Base-by-base conservation (phyloP, 2,888 invertebrate species). In the Stenichneumon culpator region DNA sequence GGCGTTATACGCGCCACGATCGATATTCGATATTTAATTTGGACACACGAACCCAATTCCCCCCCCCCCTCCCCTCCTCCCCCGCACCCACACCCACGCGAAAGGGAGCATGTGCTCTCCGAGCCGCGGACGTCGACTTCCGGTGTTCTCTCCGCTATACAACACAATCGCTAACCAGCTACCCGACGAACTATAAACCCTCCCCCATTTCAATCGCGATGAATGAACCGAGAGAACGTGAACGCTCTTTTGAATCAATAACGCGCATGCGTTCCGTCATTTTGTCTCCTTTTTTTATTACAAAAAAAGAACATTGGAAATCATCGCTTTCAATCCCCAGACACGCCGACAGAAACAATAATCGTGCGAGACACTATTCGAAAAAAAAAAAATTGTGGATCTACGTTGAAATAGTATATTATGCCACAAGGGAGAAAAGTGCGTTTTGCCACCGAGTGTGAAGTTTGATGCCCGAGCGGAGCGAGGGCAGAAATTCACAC, bases 21-120 rank as follows among this genome's bases (percentile, higher is more conserved):
- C 90, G 90, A 91, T 91, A 90, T 90, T 91, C 90, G 88, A 90
- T 90, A 90, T 90, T 90, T 90, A 89, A 90, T 90, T 90, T 89
- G 87, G 82, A 83, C 86, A 84, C 63, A 77, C 86, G 86, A 86
- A 86, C 83, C 87, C 44, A 44, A 44, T 44, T 44, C 16, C 3
- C 11, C 44, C 44, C 44, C 14, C 14, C 1, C 39, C 36, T 0
- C 11, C 44, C 77, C 86, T 69, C n/a, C 81, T 63, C 50, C 79
- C 70, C 75, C 54, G 68, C 39, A 73, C 74, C 44, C 81, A 57
- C 67, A 63, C 82, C 63, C 63, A 52, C 57, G 25, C 77, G 60
- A 85, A 74, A 80, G 74, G 79, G 82, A 83, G 85, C 85, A 79
- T 80, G 79, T 84, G 82, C 81, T 86, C 79, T 28, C 74, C 67